A percentile compares a stretch with the other conserved stretches of the same genome.
These are phyloP conservation scores for Tribolium freemani DNA, from an alignment of 2,888 invertebrate species.

Conservation along the genomic window DNA sequence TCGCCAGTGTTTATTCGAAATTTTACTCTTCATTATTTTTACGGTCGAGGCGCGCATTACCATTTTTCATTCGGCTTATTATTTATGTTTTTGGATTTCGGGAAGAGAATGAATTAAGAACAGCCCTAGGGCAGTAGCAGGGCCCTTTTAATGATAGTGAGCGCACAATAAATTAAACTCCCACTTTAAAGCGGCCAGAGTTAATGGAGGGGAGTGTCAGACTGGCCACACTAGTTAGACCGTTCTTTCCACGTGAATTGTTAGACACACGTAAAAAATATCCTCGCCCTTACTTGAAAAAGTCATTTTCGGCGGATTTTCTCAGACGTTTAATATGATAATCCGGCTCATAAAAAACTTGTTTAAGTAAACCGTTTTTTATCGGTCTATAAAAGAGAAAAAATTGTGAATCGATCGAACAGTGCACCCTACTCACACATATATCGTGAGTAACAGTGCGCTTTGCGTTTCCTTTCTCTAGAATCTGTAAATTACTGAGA, in stretches of 20 bases:
- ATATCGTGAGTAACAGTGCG: slow-evolving; percentile 42
- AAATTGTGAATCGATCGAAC: neutral
- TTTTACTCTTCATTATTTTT: slow-evolving; percentile 35
- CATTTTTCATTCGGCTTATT: slow-evolving; percentile 21
- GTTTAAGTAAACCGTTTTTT: slow-evolving; percentile 13
- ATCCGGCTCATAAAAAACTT: slow-evolving; percentile 10
- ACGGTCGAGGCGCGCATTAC: slow-evolving; percentile 14
- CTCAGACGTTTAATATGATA: slow-evolving; percentile 18
- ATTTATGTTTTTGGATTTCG: neutral
- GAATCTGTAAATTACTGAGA: slow-evolving; percentile 51
- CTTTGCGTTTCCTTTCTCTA: slow-evolving; percentile 43
- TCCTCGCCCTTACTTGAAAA: slow-evolving; percentile 9
- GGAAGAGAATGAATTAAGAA: neutral
- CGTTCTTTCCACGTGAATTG: slow-evolving; percentile 8
- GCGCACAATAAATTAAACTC: slow-evolving; percentile 15
- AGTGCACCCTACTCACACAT: slow-evolving; percentile 15
- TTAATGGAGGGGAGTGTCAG: slow-evolving; percentile 19
- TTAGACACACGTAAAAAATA: neutral
- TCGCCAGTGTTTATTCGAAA: slow-evolving; percentile 22
- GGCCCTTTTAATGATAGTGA: neutral
- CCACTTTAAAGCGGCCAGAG: slow-evolving; percentile 11
- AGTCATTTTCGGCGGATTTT: slow-evolving; percentile 15
- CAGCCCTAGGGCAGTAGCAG: neutral
- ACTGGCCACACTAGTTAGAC: slow-evolving; percentile 6
- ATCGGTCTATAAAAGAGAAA: slow-evolving; percentile 8